Evolutionary conservation across 1,140 invertebrate species (phyloP).

Genomic region (Meloidogyne floridensis): DNA sequence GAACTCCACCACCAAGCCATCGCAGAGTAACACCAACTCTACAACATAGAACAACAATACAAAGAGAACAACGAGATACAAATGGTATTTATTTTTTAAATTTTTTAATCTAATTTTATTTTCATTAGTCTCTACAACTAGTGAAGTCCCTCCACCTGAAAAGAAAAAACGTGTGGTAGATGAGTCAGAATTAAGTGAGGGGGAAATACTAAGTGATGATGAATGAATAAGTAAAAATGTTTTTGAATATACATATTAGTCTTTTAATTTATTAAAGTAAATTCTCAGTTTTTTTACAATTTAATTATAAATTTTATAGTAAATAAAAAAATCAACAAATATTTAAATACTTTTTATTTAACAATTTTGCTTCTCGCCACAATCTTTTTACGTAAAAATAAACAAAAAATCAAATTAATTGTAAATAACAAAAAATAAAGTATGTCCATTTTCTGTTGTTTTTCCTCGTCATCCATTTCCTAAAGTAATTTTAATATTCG

Average conservation of each 20-base stretch:
- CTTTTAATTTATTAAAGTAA: neutral
- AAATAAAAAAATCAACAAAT: neutral
- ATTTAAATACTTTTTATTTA: neutral
- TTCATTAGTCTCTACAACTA: neutral
- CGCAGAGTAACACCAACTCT: neutral
- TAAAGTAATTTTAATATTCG: neutral
- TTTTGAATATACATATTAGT: neutral
- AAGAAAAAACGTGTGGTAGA: slow-evolving; percentile 55
- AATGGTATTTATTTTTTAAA: neutral
- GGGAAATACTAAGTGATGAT: slow-evolving; percentile 54
- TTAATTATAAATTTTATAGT: neutral
- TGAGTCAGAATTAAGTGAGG: slow-evolving; percentile 52
- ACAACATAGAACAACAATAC: neutral
- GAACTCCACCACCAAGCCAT: neutral
- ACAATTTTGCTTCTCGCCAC: neutral
- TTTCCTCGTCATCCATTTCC: neutral
- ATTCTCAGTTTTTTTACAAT: neutral
- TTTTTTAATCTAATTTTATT: neutral
- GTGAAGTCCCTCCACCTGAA: slow-evolving; percentile 34
- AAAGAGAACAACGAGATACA: neutral
- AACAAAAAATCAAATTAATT: neutral
- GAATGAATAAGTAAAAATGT: slow-evolving; percentile 38
- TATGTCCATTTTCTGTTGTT: neutral
- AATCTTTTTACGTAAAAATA: neutral
- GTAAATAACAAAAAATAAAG: neutral